Evolutionary conservation across 2,113 vertebrate species (phyloP).

Genomic region (Coptodon bakossiorum): DNA sequence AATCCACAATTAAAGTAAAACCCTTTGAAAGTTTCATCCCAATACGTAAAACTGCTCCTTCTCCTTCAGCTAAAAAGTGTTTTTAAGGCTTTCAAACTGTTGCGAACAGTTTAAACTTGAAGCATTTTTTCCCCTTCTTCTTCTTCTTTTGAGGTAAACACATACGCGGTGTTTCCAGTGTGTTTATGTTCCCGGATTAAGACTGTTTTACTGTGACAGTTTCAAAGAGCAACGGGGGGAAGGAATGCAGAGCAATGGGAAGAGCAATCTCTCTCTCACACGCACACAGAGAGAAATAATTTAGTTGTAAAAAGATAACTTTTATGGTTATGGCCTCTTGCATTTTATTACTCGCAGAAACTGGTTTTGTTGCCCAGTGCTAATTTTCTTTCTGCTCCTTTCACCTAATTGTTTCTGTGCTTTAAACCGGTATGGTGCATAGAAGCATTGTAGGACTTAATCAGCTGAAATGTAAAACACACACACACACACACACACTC

Average conservation of each 20-base stretch:
- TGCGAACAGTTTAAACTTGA: not conserved
- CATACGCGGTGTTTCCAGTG: not conserved
- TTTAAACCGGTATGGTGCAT: not conserved
- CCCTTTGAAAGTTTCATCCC: not conserved
- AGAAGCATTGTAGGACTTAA: not conserved
- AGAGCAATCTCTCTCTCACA: not conserved
- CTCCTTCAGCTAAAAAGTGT: not conserved
- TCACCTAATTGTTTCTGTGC: not conserved
- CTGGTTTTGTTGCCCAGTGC: not conserved
- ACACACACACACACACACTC: not conserved
- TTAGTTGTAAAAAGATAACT: slow-evolving; percentile 12
- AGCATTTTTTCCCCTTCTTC: not conserved
- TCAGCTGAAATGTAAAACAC: not conserved
- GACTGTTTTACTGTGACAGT: slow-evolving; percentile 33
- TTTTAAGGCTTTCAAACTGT: not conserved
- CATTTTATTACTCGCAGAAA: not conserved
- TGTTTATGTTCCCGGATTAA: not conserved
- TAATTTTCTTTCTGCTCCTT: not conserved
- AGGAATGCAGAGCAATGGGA: slow-evolving; percentile 24
- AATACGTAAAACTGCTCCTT: not conserved
- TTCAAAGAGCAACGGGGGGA: slow-evolving; percentile 39
- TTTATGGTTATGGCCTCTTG: slow-evolving; percentile 19
- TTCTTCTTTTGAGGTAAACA: not conserved
- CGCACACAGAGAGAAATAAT: not conserved
- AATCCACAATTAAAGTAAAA: not conserved